Evolutionary conservation across 2,888 invertebrate species (phyloP), one percentile per base, ranked within the genome.

Genomic region (Timandra comae): DNA sequence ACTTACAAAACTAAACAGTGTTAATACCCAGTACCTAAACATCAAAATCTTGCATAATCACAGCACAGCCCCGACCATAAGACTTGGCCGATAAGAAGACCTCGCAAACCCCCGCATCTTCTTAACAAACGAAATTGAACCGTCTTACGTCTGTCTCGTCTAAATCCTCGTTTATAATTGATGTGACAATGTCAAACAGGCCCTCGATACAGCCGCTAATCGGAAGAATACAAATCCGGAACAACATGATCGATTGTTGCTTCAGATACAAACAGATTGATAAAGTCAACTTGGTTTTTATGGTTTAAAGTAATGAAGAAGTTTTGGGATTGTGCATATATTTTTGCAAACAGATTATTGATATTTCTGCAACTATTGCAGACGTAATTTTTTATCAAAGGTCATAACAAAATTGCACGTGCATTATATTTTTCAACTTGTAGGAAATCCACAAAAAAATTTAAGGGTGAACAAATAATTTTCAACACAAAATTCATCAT

Each of bases 141-240:
- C 79, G 79, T 72, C 82, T 82, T 66, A 71, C 70, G 77, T 71
- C 82, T 82, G 85, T 85, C 85, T 68, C 61, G 48, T 44, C 46
- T 72, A 84, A 84, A 85, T 78, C 84, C 85, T 60, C 60, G 73
- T 72, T 80, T 82, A 82, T 85, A 84, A 85, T 85, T 85, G 85
- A 85, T 84, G 85, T 72, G 75, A 74, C 79, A 73, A 78, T 75
- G 82, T 84, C 84, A 81, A 79, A 72, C 66, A 69, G 69, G 60
- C 69, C 60, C 59, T 66, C 61, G 72, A 73, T 74, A 76, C 72
- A 71, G 69, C 46, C 46, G 46, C 71, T 76, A 79, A 82, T 80
- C 80, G 80, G 77, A 84, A 82, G 80, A 82, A 82, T 77, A 79
- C 78, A 76, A 79, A 79, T 79, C 79, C 75, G 56, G 46, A 55